Conservation (phyloP, 2,113 vertebrate genomes). For the Gymnocephalus cernua region DNA sequence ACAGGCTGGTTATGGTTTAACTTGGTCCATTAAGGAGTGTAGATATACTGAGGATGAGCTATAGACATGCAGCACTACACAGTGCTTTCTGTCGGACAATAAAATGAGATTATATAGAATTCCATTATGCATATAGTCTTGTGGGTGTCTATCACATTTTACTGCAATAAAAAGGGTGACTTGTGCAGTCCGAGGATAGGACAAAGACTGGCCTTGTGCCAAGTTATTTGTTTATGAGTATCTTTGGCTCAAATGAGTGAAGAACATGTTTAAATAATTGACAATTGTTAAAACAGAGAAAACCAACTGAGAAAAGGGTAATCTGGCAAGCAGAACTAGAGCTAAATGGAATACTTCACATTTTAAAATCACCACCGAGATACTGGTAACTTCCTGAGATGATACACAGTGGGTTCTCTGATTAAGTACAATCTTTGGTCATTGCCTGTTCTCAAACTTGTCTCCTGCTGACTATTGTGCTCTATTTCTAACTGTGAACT, state of each 20-base stretch:
- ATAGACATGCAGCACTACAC: not conserved
- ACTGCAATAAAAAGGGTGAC: conserved; percentile 8
- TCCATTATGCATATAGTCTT: conserved; percentile 16
- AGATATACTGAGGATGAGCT: conserved; percentile 8
- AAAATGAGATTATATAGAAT: conserved; percentile 35
- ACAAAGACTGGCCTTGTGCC: conserved; percentile 1
- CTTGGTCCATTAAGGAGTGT: not conserved
- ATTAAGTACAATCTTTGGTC: conserved; percentile 20
- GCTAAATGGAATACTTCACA: not conserved
- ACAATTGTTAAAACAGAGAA: conserved; percentile 2
- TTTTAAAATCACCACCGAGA: not conserved
- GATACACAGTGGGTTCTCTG: conserved; percentile 5
- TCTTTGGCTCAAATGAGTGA: conserved; percentile 42
- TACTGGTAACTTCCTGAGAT: not conserved
- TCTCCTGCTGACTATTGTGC: conserved; percentile 24
- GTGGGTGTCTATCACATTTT: conserved; percentile 27
- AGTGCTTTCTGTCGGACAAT: conserved; percentile 21
- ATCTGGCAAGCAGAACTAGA: not conserved
- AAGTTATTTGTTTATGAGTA: conserved; percentile 19
- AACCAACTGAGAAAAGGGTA: not conserved
- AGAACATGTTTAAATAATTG: conserved; percentile 28
- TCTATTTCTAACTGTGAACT: conserved; percentile 42
- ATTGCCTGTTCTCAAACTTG: conserved; percentile 1
- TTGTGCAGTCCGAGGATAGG: conserved; percentile 1
- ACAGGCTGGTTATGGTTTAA: conserved; percentile 17